phyloP scores from a whole-genome alignment of 2,888 invertebrate species.

The Chironomus tentans region DNA sequence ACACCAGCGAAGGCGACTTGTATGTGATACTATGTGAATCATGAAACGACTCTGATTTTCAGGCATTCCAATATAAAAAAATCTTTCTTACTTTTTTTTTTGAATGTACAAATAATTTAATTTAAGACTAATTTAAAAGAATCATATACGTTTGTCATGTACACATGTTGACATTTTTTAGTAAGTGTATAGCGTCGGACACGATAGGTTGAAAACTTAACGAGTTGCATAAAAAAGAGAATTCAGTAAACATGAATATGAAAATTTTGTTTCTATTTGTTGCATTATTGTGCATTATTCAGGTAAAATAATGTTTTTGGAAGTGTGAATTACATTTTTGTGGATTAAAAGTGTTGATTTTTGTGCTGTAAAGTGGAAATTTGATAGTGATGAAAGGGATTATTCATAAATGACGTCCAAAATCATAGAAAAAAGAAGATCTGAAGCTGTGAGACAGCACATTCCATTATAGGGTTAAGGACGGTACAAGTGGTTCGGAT shows the following conservation, averaged over 20 bases:
- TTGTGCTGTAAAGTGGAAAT: background rate
- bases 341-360: background rate
- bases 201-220: background rate
- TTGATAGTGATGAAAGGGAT: background rate
- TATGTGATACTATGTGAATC: background rate
- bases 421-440: too few species aligned
- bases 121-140: background rate
- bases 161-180: background rate
- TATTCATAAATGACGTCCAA: too few species aligned
- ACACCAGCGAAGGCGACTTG: background rate
- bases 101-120: background rate
- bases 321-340: too few species aligned
- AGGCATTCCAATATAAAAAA: too few species aligned
- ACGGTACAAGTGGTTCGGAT: too few species aligned
- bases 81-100: background rate
- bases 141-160: background rate
- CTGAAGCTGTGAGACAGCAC: too few species aligned
- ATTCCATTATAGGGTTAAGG: too few species aligned
- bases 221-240: background rate
- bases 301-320: background rate
- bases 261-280: constrained; percentile 23
- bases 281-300: constrained; percentile 25
- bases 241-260: constrained; percentile 14
- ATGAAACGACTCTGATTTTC: too few species aligned
- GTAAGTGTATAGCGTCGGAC: background rate